Percentiles rank a stretch among this genome's conserved stretches.
Conservation (phyloP, 2,797 vertebrate species). For the Falco novaeseelandiae region DNA sequence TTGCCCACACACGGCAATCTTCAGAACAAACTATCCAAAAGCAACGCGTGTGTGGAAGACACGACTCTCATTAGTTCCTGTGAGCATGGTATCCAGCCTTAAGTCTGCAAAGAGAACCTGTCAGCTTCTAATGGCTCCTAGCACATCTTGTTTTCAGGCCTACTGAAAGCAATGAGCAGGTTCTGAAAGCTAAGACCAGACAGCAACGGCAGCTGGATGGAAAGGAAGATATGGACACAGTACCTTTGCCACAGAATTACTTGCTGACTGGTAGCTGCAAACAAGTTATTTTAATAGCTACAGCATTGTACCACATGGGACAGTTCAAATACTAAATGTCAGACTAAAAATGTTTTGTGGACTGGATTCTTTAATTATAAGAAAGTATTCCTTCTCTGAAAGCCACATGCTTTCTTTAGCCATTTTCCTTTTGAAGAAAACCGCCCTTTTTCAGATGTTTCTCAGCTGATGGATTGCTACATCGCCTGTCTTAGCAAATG, state of each 20-base stretch:
- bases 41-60: not conserved
- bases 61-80: not conserved
- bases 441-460: constrained; percentile 54
- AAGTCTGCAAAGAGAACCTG: not conserved
- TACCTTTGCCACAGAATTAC: constrained; percentile 2
- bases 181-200: not conserved
- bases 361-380: constrained; percentile 64
- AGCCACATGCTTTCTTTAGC: constrained; percentile 64
- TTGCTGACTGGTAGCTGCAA: constrained; percentile 23
- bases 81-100: not conserved
- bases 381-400: constrained; percentile 52
- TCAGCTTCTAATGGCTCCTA: not conserved
- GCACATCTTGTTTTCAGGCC: not conserved
- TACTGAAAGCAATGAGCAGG: not conserved
- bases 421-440: constrained; percentile 58
- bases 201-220: not conserved
- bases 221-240: not conserved
- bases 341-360: constrained; percentile 54
- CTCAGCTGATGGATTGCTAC: constrained; percentile 57
- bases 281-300: constrained; percentile 17
- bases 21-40: not conserved
- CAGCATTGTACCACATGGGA: not conserved
- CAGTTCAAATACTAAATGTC: constrained; percentile 32
- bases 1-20: not conserved
- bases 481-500: not conserved